Base-by-base conservation (phyloP, 2,113 vertebrate genomes). In the Bubo blakistoni region DNA sequence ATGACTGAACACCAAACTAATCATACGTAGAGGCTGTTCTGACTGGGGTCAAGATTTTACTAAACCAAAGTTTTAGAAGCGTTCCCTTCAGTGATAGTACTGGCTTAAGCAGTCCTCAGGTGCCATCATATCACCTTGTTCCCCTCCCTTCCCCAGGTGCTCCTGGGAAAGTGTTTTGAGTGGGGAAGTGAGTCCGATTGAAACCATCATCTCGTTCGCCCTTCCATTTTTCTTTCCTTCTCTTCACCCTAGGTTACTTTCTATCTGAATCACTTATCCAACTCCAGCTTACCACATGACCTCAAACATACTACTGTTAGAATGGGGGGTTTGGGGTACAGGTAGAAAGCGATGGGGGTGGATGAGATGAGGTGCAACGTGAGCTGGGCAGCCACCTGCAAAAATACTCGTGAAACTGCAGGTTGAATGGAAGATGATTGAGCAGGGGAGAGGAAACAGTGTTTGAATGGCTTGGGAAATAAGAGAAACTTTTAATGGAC, bases 241-340 rank as follows among this genome's bases (percentile, higher is more conserved):
- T 77, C 8, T 16, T 11, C 29, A 36, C 10, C 26, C 13, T 54
- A 26, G 11, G 7, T 76, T 88, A 22, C 19, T 61, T 87, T 58
- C 34, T 73, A 0, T 29, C 11, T n/a, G 51, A 54, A n/a, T 58
- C 69, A 19, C 16, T 61, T 82, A 4, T 0, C 1, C 2, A 59
- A 9, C 14, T 76, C 44, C 47, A 84, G 40, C 24, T 84, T 83
- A 44, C 27, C 2, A 2, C 44, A 1, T 34, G 26, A 21, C 59
- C 40, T 87, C 26, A 52, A 16, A 30, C 15, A 6, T 17, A 2
- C 9, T 81, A 4, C 36, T 78, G 20, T 24, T 44, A 70, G 32
- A 91, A 38, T 34, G 26, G 21, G 15, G 62, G 9, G 22, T 5
- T 59, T 55, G 54, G 24, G 8, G 9, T 17, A 24, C 18, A 67